These are phyloP conservation scores for Anas georgica DNA, from an alignment of 2,797 vertebrate species.

Conservation along the genomic window DNA sequence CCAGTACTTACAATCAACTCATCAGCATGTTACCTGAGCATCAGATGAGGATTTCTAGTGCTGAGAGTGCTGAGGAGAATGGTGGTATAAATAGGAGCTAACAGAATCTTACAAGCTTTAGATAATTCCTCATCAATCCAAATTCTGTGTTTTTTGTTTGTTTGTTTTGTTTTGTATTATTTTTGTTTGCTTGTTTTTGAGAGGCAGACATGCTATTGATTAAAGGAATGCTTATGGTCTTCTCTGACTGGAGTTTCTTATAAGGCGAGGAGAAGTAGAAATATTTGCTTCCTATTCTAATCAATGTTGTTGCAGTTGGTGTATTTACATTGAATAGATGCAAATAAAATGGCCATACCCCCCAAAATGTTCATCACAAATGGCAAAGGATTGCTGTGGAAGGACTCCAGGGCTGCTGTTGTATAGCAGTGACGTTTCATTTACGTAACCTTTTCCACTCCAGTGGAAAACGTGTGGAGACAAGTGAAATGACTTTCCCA, in stretches of 20 bases:
- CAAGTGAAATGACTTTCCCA: not conserved
- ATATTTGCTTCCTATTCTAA: not conserved
- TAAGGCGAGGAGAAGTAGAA: not conserved
- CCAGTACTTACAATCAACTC: not conserved
- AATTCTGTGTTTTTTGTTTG: too few species aligned
- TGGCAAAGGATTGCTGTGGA: not conserved
- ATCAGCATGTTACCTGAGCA: not conserved
- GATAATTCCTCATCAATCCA: not conserved
- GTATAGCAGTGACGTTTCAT: accelerated
- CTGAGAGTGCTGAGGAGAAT: not conserved
- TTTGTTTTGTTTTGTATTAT: too few species aligned
- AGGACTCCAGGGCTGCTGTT: not conserved
- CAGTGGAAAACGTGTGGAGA: accelerated
- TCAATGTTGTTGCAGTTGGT: not conserved
- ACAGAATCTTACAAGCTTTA: not conserved
- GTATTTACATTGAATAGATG: not conserved
- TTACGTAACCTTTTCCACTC: not conserved
- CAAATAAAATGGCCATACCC: not conserved
- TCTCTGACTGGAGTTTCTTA: not conserved
- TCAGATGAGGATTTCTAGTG: not conserved
- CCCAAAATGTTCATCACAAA: not conserved
- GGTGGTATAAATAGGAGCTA: accelerated
- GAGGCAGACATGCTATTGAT: not conserved
- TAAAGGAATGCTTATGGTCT: not conserved
- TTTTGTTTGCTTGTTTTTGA: too few species aligned